phyloP scores from a whole-genome alignment of 2,888 invertebrate genomes.

The Oxyscelio sp. region DNA sequence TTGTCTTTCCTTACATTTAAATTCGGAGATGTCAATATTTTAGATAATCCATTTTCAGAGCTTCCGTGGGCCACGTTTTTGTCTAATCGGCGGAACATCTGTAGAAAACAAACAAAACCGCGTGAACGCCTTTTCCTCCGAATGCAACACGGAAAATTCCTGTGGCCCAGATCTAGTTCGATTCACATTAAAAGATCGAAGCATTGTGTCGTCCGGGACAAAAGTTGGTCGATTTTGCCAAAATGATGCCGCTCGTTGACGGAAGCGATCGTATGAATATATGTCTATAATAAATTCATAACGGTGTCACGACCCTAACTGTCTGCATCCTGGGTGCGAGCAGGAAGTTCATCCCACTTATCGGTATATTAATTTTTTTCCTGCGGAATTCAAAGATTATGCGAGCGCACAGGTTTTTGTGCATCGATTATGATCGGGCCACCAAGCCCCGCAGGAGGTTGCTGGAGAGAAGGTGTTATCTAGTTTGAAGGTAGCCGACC shows the following conservation, averaged over 20 bases:
- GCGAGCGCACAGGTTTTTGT: conserved; percentile 65
- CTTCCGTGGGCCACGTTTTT: background rate
- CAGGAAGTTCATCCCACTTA: conserved; percentile 66
- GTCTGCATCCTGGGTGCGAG: conserved; percentile 54
- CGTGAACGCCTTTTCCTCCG: conserved; percentile 54
- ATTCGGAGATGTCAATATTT: conserved; percentile 13
- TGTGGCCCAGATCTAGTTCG: background rate
- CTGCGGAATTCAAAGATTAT: conserved; percentile 46
- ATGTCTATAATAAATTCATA: conserved; percentile 44
- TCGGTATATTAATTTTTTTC: conserved; percentile 67
- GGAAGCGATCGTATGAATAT: conserved; percentile 38
- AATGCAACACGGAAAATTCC: conserved; percentile 7
- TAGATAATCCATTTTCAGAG: background rate
- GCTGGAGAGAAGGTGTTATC: conserved; percentile 60
- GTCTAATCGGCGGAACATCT: conserved; percentile 22
- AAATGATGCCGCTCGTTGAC: conserved; percentile 29
- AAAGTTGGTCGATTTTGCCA: conserved; percentile 34
- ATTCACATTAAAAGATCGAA: conserved; percentile 13
- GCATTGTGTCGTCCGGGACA: conserved; percentile 10
- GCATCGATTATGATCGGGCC: conserved; percentile 63
- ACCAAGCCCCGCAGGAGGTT: conserved; percentile 19
- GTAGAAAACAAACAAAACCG: conserved; percentile 20
- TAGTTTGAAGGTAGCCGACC: conserved; percentile 63
- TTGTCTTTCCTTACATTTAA: background rate
- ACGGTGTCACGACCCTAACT: conserved; percentile 62